These are phyloP conservation scores for Macroramphosus scolopax DNA, from an alignment of 2,797 vertebrate genomes.

Conservation along the genomic window DNA sequence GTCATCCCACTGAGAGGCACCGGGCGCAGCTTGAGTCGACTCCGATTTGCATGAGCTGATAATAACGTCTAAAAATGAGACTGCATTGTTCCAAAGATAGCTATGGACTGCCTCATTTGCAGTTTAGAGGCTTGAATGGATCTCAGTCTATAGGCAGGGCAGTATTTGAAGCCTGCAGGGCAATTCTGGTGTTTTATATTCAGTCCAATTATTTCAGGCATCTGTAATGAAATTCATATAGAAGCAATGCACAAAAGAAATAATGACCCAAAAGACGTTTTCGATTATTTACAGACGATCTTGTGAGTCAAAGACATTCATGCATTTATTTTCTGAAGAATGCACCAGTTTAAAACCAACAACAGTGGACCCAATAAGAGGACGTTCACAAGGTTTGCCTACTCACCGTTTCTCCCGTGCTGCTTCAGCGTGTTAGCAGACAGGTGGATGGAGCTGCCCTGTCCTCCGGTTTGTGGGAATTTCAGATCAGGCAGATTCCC, in stretches of 20 bases:
- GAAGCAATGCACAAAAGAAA: not conserved
- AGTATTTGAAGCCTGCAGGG: slow-evolving; percentile 30
- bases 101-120: slow-evolving; percentile 48
- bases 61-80: slow-evolving; percentile 54
- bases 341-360: too few species aligned
- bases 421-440: slow-evolving; percentile 96
- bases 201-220: slow-evolving; percentile 32
- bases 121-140: too few species aligned
- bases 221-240: slow-evolving; percentile 33
- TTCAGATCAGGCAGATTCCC: slow-evolving; percentile 93
- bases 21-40: slow-evolving; percentile 43
- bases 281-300: too few species aligned
- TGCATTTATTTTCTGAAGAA: too few species aligned
- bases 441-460: slow-evolving; percentile 91
- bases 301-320: too few species aligned
- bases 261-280: too few species aligned
- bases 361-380: too few species aligned
- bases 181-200: slow-evolving; percentile 28
- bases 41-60: slow-evolving; percentile 60
- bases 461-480: slow-evolving; percentile 90
- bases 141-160: too few species aligned
- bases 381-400: too few species aligned
- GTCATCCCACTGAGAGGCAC: slow-evolving; percentile 49
- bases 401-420: slow-evolving; percentile 94
- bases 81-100: slow-evolving; percentile 30